Percentiles rank a stretch among this genome's conserved stretches.
Conservation (phyloP, 2,888 invertebrate species). For the Cheilosia impressa region DNA sequence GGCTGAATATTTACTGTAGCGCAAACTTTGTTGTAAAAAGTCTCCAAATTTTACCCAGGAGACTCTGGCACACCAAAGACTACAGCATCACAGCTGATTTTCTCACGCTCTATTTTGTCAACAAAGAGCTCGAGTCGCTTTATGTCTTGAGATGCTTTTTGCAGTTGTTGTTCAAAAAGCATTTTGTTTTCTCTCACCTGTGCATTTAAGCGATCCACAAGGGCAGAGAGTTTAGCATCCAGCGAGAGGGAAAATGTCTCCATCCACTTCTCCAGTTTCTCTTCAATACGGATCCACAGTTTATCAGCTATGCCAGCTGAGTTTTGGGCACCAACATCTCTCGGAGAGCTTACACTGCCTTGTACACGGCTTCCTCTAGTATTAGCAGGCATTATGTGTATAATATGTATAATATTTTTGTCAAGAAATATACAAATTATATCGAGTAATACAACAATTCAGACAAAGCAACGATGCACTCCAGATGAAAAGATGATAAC, state of each 20-base stretch:
- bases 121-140: too few relatives aligned
- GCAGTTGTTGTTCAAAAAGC: too few relatives aligned
- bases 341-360: constrained; percentile 17
- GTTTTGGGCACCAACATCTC: constrained; percentile 9
- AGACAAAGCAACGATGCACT: not conserved
- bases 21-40: too few relatives aligned
- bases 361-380: not conserved
- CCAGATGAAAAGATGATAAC: not conserved
- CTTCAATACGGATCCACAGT: not conserved
- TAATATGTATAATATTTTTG: not conserved
- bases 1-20: too few relatives aligned
- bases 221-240: constrained; percentile 1
- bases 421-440: constrained; percentile 7
- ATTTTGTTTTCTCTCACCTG: constrained; percentile 1
- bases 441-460: not conserved
- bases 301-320: not conserved
- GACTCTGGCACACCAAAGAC: too few relatives aligned
- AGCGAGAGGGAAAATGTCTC: not conserved
- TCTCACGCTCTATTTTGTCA: too few relatives aligned
- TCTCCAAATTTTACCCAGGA: too few relatives aligned
- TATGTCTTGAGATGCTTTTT: too few relatives aligned
- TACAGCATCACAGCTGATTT: too few relatives aligned
- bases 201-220: constrained; percentile 1
- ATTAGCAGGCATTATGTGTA: not conserved
- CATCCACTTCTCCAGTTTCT: not conserved